These are phyloP conservation scores for Opisthograptis luteolata DNA, from an alignment of 2,888 invertebrate genomes.

Conservation along the genomic window DNA sequence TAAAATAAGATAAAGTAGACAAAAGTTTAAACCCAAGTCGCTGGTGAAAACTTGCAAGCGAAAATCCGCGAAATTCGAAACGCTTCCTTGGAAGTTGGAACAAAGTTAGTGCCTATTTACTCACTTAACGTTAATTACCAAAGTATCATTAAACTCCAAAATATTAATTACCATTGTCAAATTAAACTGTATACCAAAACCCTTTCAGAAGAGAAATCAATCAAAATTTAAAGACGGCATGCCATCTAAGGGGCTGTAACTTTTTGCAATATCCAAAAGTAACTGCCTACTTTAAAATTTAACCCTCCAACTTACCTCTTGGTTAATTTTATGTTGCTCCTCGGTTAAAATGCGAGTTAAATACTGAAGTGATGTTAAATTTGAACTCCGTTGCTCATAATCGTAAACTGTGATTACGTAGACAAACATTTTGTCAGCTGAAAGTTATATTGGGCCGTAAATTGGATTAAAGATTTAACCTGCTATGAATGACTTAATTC, in stretches of 20 bases:
- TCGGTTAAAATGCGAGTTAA: slow-evolving; percentile 13
- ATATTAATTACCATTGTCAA: slow-evolving; percentile 35
- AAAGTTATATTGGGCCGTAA: background rate
- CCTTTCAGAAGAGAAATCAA: slow-evolving; percentile 51
- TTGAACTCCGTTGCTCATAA: slow-evolving; percentile 11
- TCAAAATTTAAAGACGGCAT: slow-evolving; percentile 50
- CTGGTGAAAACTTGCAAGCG: too few species aligned
- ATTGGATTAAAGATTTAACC: too few species aligned
- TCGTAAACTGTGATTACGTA: slow-evolving; percentile 5
- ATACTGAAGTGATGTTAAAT: slow-evolving; percentile 23
- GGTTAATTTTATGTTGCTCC: slow-evolving; percentile 1
- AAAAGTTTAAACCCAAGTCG: too few species aligned
- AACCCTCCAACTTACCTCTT: slow-evolving; percentile 47
- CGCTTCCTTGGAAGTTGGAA: too few species aligned
- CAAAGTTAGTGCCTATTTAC: too few species aligned
- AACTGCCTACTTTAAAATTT: slow-evolving; percentile 49
- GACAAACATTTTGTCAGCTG: slow-evolving; percentile 1
- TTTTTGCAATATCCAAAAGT: slow-evolving; percentile 53
- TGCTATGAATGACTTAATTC: too few species aligned
- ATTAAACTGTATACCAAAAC: slow-evolving; percentile 27
- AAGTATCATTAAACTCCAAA: slow-evolving; percentile 23
- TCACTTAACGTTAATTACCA: slow-evolving; percentile 20
- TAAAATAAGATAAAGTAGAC: too few species aligned
- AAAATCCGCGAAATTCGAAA: too few species aligned
- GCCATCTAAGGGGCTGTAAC: slow-evolving; percentile 46